Percentiles rank a stretch among this genome's conserved stretches.
phyloP scores from a whole-genome alignment of 2,888 invertebrate species.

The Eupithecia subfuscata region DNA sequence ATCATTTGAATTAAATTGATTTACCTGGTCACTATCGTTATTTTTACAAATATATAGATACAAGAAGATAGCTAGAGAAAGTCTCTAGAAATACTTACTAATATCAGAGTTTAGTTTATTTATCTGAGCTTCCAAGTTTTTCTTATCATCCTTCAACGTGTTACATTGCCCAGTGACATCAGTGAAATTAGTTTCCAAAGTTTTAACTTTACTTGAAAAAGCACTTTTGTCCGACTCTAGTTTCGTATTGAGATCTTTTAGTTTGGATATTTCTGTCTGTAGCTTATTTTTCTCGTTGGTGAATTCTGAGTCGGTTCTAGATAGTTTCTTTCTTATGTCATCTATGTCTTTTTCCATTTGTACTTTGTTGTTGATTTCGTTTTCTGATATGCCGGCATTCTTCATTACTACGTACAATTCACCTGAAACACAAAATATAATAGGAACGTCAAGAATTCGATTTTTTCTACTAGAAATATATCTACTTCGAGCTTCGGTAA shows the following conservation, averaged over 20 bases:
- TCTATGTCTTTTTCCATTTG: conserved; percentile 81
- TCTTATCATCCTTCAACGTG: conserved; percentile 86
- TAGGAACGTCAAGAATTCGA: not conserved
- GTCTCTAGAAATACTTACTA: conserved; percentile 71
- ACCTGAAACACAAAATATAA: conserved; percentile 59
- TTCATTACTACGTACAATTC: conserved; percentile 86
- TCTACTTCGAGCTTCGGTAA: not conserved
- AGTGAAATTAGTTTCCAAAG: conserved; percentile 71
- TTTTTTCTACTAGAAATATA: not conserved
- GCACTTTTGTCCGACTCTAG: conserved; percentile 77
- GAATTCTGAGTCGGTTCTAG: conserved; percentile 78
- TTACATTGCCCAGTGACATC: conserved; percentile 74
- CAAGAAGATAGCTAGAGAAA: not conserved
- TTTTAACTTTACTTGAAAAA: conserved; percentile 63
- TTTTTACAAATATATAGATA: not conserved
- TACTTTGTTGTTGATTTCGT: conserved; percentile 76
- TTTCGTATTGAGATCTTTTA: conserved; percentile 79
- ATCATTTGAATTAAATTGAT: not conserved
- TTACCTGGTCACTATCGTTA: not conserved
- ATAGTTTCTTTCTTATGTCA: conserved; percentile 80
- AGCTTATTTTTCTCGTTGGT: conserved; percentile 80
- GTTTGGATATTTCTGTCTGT: conserved; percentile 78
- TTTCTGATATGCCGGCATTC: conserved; percentile 82
- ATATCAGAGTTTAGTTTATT: conserved; percentile 84
- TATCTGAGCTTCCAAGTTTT: conserved; percentile 84